These are phyloP conservation scores for Timandra comae DNA, from an alignment of 2,888 invertebrate genomes.

Conservation along the genomic window DNA sequence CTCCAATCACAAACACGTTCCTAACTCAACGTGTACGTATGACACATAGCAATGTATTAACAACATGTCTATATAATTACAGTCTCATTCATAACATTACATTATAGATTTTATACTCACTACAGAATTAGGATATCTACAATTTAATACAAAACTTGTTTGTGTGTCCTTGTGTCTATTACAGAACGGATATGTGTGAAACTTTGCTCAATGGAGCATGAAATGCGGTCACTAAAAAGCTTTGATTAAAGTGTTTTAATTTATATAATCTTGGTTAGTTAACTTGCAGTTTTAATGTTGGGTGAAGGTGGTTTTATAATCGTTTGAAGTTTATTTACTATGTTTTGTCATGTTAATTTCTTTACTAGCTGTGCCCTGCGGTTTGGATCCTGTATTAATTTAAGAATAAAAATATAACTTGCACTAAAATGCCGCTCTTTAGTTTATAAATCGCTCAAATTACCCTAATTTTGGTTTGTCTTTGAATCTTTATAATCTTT, in stretches of 20 bases:
- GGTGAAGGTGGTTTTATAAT: too few relatives aligned
- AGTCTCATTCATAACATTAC: slow-evolving; percentile 20
- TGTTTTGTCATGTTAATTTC: too few relatives aligned
- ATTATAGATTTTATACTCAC: slow-evolving; percentile 15
- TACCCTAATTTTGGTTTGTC: too few relatives aligned
- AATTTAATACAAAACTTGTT: slow-evolving; percentile 7
- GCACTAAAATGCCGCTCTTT: too few relatives aligned
- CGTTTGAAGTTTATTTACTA: too few relatives aligned
- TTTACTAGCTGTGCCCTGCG: too few relatives aligned
- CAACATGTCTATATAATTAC: slow-evolving; percentile 17
- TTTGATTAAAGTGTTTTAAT: too few relatives aligned
- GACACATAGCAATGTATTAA: slow-evolving; percentile 21
- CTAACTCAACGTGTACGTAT: slow-evolving; percentile 6
- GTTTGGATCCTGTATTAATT: too few relatives aligned
- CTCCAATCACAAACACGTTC: neutral
- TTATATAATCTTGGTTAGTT: neutral
- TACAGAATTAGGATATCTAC: slow-evolving; percentile 10
- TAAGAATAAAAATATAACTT: too few relatives aligned
- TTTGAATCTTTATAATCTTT: too few relatives aligned
- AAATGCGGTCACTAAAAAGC: slow-evolving; percentile 7
- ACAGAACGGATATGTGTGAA: slow-evolving; percentile 19
- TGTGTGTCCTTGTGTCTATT: slow-evolving; percentile 12
- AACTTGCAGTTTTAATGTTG: neutral
- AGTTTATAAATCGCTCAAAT: too few relatives aligned
- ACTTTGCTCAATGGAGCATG: slow-evolving; percentile 19